Base-by-base conservation (phyloP, 2,888 invertebrate genomes). In the Campoplex capitator region DNA sequence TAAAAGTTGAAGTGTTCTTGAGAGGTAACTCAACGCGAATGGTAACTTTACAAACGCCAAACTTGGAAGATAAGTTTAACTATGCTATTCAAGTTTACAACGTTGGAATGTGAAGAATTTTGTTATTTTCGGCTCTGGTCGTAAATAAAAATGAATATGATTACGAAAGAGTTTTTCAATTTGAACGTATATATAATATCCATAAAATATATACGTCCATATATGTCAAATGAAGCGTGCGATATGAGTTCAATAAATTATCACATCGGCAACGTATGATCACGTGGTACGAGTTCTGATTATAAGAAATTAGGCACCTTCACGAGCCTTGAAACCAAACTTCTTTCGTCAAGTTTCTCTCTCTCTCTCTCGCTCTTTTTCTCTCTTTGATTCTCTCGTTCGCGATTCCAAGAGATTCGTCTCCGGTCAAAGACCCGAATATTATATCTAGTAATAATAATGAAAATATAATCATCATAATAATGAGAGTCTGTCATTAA, bases 401-500 rank as follows among this genome's bases (percentile, higher is more conserved):
- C 71, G n/a, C 13, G 23, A 58, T 56, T 54, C 65, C n/a, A 35
- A 51, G 58, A 58, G n/a, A 82, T 73, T 68, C 7, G 32, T 56
- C 28, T 79, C 58, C 45, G 54, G 32, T 67, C 71, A 67, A 71
- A 65, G 71, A 18, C 42, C 35, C n/a, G 68, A 73, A 70, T 76
- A 32, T 80, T 56, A 16, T 42, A 16, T 42, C 13, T 56, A n/a
- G 54, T 48, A 71, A 76, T 28, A 28, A 58, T 9, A 42, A 42
- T 42, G 6, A 38, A 3, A 42, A 42, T 42, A 7, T 62, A 62
- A 62, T 32, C 62, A 51, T 48, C 58, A 82, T 76, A 82, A 74
- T 78, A 78, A 68, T 54, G 71, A 67, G 71, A 45, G 35, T 71
- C 70, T 45, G 71, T 65, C 58, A 75, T 76, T 76, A 71, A 38